A percentile compares a stretch with the other conserved stretches of the same genome.
Evolutionary conservation across 2,888 invertebrate genomes (phyloP).

Genomic region (Venusia cambrica): DNA sequence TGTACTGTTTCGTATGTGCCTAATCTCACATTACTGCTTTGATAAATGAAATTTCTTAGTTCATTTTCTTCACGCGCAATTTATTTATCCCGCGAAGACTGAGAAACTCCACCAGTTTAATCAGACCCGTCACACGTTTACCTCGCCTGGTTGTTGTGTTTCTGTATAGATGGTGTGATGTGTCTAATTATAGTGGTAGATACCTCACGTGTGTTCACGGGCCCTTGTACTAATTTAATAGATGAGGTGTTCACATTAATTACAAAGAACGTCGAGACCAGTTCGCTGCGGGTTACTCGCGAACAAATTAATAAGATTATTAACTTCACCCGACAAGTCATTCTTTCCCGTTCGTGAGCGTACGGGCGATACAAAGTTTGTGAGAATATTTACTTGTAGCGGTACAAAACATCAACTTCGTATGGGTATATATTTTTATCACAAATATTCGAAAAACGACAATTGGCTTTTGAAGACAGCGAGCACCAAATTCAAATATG

Average conservation of each 20-base stretch:
- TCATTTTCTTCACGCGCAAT: slow-evolving; percentile 74
- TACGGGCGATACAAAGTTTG: slow-evolving; percentile 26
- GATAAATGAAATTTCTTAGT: slow-evolving; percentile 76
- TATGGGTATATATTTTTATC: too few relatives aligned
- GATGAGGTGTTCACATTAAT: slow-evolving; percentile 80
- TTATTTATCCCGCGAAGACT: slow-evolving; percentile 72
- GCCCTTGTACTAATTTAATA: slow-evolving; percentile 78
- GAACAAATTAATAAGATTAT: slow-evolving; percentile 78
- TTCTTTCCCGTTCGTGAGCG: slow-evolving; percentile 50
- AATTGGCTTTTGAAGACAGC: too few relatives aligned
- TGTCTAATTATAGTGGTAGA: slow-evolving; percentile 51
- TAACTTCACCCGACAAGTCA: slow-evolving; percentile 77
- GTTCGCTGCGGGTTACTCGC: slow-evolving; percentile 61
- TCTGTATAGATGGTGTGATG: slow-evolving; percentile 27
- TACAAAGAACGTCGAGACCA: slow-evolving; percentile 77
- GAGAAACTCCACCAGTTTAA: slow-evolving; percentile 45
- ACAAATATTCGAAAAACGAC: too few relatives aligned
- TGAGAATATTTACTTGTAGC: slow-evolving; percentile 13
- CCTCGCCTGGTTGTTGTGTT: slow-evolving; percentile 17
- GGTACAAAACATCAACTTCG: too few relatives aligned
- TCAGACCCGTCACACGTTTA: slow-evolving; percentile 36
- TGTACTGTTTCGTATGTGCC: slow-evolving; percentile 31
- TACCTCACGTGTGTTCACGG: slow-evolving; percentile 62
- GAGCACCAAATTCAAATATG: too few relatives aligned
- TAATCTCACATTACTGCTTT: slow-evolving; percentile 47